Evolutionary conservation across 2,797 vertebrate species (phyloP).

Genomic region (Loriculus beryllinus): DNA sequence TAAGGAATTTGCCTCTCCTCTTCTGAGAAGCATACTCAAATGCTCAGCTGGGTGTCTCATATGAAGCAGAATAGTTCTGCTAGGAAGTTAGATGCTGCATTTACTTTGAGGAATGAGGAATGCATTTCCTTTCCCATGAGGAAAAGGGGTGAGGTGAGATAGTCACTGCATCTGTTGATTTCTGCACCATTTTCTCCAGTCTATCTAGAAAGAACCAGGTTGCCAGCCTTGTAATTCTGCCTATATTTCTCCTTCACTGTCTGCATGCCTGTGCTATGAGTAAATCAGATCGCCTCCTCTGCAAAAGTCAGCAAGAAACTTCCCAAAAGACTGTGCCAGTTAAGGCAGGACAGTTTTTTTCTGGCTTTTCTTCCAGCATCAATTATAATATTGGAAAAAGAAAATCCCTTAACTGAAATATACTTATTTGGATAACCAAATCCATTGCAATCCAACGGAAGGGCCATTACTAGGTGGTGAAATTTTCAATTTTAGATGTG

Average conservation of each 20-base stretch:
- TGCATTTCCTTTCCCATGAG: not conserved
- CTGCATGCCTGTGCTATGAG: rapidly evolving
- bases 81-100: not conserved
- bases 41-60: not conserved
- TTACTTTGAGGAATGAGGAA: not conserved
- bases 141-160: not conserved
- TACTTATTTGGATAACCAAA: not conserved
- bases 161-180: not conserved
- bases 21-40: not conserved
- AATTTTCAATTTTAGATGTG: not conserved
- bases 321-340: not conserved
- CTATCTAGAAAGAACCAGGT: not conserved
- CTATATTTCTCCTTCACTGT: not conserved
- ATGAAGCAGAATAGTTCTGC: not conserved
- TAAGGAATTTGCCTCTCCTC: not conserved
- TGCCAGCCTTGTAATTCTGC: not conserved
- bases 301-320: not conserved
- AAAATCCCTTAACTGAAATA: not conserved
- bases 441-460: not conserved
- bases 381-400: not conserved
- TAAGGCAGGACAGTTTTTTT: not conserved
- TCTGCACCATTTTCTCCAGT: not conserved
- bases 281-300: not conserved
- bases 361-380: not conserved
- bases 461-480: not conserved